Base-by-base conservation (phyloP, 2,113 vertebrate species). In the Bambusicola thoracicus region DNA sequence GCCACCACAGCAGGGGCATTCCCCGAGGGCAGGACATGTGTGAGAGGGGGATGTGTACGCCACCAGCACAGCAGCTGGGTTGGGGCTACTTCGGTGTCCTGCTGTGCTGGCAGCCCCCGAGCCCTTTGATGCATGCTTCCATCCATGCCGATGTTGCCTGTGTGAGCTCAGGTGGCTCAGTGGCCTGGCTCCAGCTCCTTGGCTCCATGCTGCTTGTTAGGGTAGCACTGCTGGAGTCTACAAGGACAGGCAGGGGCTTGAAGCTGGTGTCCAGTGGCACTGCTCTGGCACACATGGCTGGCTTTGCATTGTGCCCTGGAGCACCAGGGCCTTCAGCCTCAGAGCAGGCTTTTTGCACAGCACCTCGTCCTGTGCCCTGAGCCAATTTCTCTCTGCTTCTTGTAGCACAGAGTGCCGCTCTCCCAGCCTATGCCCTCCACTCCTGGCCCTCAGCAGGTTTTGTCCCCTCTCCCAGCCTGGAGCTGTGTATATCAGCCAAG, bases 161-260 rank as follows among this genome's bases (percentile, higher is more conserved):
- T 11, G 4, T 4, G 19, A 49, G 44, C 0, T 0, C 55, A 55
- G 72, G 40, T 63, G 46, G 32, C 16, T 72, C 0, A 0, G 40
- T 68, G 55, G 69, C 49, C 48, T 53, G 65, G 49, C 22, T 74
- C 43, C 8, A 46, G 62, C 25, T 70, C 55, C 70, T 38, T 56
- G 51, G 56, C 2, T 70, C 24, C 34, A 8, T 8, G 61, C 24
- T 62, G 2, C 62, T 55, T 58, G 20, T 51, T 20, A 32, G 69
- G 56, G 56, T 5, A 14, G 43, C 59, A 58, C 59, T 56, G 59
- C 22, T 73, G 78, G 38, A 2, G 3, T 65, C 79, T 67, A 0
- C 0, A 46, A 63, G 85, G 25, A 82, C 67, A 66, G 41, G 81
- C 68, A 41, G 0, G 3, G 83, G 73, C 81, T 90, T 89, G 89